Conservation (phyloP, 2,888 invertebrate genomes). For the Punctoribates punctum region DNA sequence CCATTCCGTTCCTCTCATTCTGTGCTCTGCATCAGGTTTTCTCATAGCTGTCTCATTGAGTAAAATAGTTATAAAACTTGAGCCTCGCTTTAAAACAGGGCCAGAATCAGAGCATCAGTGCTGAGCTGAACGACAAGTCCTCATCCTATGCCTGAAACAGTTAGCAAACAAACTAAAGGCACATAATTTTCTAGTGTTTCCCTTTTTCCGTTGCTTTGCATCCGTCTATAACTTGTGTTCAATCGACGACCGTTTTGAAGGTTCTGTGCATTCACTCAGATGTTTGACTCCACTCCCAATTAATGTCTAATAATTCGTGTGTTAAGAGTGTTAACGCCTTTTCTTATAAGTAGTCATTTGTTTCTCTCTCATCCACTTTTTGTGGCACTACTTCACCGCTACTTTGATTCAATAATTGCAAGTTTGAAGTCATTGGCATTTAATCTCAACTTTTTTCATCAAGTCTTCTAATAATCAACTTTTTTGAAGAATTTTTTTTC, state of each 20-base stretch:
- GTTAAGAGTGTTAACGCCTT: neutral
- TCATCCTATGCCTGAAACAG: neutral
- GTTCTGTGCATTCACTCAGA: neutral
- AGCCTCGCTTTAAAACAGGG: neutral
- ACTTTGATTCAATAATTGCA: neutral
- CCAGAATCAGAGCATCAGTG: constrained; percentile 4
- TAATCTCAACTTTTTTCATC: neutral
- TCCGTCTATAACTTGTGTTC: constrained; percentile 15
- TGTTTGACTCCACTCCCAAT: neutral
- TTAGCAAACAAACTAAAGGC: neutral
- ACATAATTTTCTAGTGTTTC: neutral
- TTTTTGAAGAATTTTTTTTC: neutral
- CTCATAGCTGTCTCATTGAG: neutral
- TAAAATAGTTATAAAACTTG: neutral
- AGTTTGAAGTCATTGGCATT: constrained; percentile 10
- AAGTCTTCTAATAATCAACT: neutral
- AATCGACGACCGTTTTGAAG: neutral
- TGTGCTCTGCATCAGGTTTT: constrained; percentile 1
- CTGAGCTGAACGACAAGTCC: neutral
- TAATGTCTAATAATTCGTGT: too few relatives aligned
- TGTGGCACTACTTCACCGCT: neutral
- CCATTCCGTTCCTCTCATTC: constrained; percentile 1
- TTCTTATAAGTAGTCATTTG: constrained; percentile 4
- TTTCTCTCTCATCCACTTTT: neutral
- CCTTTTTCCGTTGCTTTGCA: constrained; percentile 19